These are phyloP conservation scores for Colletes collaris DNA, from an alignment of 2,888 invertebrate genomes.

Conservation along the genomic window DNA sequence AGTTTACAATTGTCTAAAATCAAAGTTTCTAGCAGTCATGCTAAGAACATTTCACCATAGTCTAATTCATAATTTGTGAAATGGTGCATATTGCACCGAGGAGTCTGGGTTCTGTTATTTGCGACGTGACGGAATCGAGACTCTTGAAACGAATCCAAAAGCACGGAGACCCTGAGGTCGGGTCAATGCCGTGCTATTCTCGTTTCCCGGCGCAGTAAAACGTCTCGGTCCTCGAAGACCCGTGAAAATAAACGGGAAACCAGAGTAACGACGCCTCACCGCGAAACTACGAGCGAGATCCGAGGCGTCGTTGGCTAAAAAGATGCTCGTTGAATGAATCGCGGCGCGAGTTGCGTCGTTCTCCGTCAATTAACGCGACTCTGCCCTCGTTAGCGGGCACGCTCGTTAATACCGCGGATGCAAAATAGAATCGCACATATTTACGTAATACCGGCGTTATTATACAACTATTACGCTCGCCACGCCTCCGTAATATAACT, in stretches of 20 bases:
- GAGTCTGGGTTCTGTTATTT: slow-evolving; percentile 17
- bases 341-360: not conserved
- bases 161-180: slow-evolving; percentile 53
- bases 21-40: too few relatives aligned
- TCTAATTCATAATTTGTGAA: too few relatives aligned
- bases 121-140: slow-evolving; percentile 2
- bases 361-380: not conserved
- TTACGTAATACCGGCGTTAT: slow-evolving; percentile 41
- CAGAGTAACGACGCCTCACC: too few relatives aligned
- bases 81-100: not conserved
- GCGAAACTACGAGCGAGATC: too few relatives aligned
- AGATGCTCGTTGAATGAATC: not conserved
- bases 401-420: slow-evolving; percentile 10
- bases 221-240: not conserved
- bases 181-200: slow-evolving; percentile 78
- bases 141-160: slow-evolving; percentile 72
- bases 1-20: too few relatives aligned
- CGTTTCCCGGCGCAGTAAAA: slow-evolving; percentile 14
- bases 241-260: not conserved
- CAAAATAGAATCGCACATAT: slow-evolving; percentile 15
- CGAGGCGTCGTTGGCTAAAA: not conserved
- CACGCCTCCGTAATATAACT: slow-evolving; percentile 30
- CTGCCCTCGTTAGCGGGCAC: not conserved
- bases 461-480: slow-evolving; percentile 50
- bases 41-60: too few relatives aligned